phyloP scores from a whole-genome alignment of 64 coral and sea anemone genomes.

The Actinia tenebrosa region DNA sequence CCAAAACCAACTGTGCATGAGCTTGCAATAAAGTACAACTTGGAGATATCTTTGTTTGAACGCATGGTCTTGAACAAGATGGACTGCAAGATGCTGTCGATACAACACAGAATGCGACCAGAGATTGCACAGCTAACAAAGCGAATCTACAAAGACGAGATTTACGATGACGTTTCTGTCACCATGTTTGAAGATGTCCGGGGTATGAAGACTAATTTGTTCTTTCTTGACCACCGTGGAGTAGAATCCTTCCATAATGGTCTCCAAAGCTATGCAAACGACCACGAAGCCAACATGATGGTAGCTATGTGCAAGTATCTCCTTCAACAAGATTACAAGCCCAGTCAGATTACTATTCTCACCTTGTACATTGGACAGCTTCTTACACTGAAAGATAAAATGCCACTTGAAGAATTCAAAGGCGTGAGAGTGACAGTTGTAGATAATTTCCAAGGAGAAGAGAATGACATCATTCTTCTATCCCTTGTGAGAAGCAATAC shows the following conservation, averaged over 20 bases:
- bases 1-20: slow-evolving; percentile 71
- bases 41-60: slow-evolving; percentile 83
- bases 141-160: slow-evolving; percentile 66
- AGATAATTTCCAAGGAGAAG: slow-evolving; percentile 85
- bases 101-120: slow-evolving; percentile 78
- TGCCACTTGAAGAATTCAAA: slow-evolving; percentile 51
- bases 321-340: slow-evolving; percentile 56
- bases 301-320: slow-evolving; percentile 65
- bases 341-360: slow-evolving; percentile 61
- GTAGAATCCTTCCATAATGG: slow-evolving; percentile 19
- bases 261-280: slow-evolving; percentile 69
- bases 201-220: slow-evolving; percentile 61
- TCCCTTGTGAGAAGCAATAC: slow-evolving; percentile 76
- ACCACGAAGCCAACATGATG: slow-evolving; percentile 72
- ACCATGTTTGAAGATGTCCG: slow-evolving; percentile 45
- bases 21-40: slow-evolving; percentile 54
- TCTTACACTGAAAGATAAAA: slow-evolving; percentile 48
- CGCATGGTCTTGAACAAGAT: slow-evolving; percentile 78
- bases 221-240: slow-evolving; percentile 70
- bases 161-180: slow-evolving; percentile 60
- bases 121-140: slow-evolving; percentile 63
- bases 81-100: slow-evolving; percentile 65
- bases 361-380: slow-evolving; percentile 85
- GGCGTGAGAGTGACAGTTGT: slow-evolving; percentile 65
- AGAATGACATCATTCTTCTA: slow-evolving; percentile 78